Evolutionary conservation across 2,888 invertebrate species (phyloP).

Genomic region (Cantharis nigra): DNA sequence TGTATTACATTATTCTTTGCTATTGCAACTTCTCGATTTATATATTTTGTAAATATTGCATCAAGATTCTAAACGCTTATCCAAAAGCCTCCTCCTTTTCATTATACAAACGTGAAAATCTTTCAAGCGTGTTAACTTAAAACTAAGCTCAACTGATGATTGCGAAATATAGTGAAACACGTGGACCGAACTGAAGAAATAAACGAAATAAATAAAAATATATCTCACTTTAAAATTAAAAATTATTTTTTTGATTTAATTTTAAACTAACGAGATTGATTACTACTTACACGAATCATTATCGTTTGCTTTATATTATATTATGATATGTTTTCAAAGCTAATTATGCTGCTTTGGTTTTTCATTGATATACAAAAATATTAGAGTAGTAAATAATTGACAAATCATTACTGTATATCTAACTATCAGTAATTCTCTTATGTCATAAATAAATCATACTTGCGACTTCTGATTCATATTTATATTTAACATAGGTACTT

Average conservation of each 20-base stretch:
- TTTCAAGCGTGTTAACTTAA: neutral
- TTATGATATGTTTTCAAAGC: neutral
- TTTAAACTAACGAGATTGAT: neutral
- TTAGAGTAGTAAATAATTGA: neutral
- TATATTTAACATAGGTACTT: neutral
- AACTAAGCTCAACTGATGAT: neutral
- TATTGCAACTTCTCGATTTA: slow-evolving; percentile 24
- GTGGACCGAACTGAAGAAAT: too few species aligned
- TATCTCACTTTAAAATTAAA: too few species aligned
- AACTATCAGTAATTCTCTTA: neutral
- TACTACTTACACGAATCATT: neutral
- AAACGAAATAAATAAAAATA: too few species aligned
- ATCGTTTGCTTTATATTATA: neutral
- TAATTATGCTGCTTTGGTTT: neutral
- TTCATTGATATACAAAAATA: neutral
- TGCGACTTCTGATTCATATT: neutral
- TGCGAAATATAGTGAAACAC: neutral
- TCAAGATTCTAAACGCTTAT: neutral
- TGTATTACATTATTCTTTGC: slow-evolving; percentile 46
- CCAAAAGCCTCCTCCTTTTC: neutral
- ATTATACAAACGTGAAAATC: neutral
- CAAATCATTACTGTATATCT: neutral
- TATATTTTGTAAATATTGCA: slow-evolving; percentile 12
- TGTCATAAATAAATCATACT: neutral
- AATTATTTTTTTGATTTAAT: too few species aligned